These are phyloP conservation scores for Drosophila yooni DNA, from an alignment of 2,888 invertebrate genomes.

Conservation along the genomic window DNA sequence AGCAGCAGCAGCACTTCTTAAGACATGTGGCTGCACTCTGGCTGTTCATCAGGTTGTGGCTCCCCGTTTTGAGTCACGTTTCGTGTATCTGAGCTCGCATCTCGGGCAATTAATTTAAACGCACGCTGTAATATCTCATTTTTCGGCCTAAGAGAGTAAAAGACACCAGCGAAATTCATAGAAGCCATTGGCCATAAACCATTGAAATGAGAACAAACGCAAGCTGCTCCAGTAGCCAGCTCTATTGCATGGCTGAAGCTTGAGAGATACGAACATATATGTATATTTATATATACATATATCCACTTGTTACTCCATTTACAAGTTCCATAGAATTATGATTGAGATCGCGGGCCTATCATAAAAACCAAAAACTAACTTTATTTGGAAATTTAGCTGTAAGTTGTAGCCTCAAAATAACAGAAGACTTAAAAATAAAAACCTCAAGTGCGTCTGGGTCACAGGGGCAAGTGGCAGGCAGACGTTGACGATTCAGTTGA, in stretches of 20 bases:
- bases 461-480: constrained; percentile 70
- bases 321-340: constrained; percentile 79
- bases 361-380: constrained; percentile 65
- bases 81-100: constrained; percentile 64
- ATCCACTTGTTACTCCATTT: constrained; percentile 82
- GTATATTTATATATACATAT: constrained; percentile 14
- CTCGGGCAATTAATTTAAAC: constrained; percentile 77
- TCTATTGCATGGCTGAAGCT: constrained; percentile 20
- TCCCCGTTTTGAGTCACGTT: constrained; percentile 64
- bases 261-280: constrained; percentile 4
- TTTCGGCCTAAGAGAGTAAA: constrained; percentile 56
- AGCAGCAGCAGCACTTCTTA: neutral
- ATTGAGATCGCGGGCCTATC: constrained; percentile 77
- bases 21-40: constrained; percentile 26
- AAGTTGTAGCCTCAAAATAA: constrained; percentile 52
- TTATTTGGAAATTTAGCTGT: constrained; percentile 72
- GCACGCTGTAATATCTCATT: constrained; percentile 75
- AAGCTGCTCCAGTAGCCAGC: constrained; percentile 43
- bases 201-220: constrained; percentile 60
- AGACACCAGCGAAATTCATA: constrained; percentile 60
- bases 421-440: neutral
- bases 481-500: constrained; percentile 41
- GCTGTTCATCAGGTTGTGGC: constrained; percentile 44
- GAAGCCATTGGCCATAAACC: constrained; percentile 68
- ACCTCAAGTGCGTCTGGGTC: constrained; percentile 46